These are phyloP conservation scores for Phrynosoma blainvillii DNA, from an alignment of 2,113 vertebrate species.

Conservation along the genomic window DNA sequence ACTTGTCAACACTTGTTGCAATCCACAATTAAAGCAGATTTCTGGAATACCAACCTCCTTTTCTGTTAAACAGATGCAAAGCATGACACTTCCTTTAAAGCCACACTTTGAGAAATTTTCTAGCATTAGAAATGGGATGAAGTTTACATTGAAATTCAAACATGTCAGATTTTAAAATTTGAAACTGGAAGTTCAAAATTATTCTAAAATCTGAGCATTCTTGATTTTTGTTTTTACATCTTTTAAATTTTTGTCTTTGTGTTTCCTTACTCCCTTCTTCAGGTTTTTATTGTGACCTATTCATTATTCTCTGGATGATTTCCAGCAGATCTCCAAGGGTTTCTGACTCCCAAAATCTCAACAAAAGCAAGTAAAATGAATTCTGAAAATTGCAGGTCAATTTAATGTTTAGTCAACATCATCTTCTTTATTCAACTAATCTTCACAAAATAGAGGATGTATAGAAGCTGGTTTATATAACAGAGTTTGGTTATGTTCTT, in stretches of 20 bases:
- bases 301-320: no score
- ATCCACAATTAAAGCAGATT: neutral
- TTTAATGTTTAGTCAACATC: no score
- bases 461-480: no score
- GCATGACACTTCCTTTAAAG: neutral
- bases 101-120: no score
- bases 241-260: neutral
- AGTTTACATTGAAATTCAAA: neutral
- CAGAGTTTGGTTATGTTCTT: no score
- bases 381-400: no score
- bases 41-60: neutral
- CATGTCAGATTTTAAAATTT: neutral
- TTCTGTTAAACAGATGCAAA: neutral
- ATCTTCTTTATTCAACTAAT: no score
- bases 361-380: no score
- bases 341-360: no score
- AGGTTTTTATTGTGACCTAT: neutral
- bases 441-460: neutral
- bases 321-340: no score
- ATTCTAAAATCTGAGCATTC: neutral
- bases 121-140: neutral
- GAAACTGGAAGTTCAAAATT: neutral
- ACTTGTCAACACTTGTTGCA: conserved; percentile 3
- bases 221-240: neutral
- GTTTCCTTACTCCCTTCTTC: neutral